A percentile compares a stretch with the other conserved stretches of the same genome.
Conservation (phyloP, 2,888 invertebrate genomes). For the Tolmerus cingulatus region DNA sequence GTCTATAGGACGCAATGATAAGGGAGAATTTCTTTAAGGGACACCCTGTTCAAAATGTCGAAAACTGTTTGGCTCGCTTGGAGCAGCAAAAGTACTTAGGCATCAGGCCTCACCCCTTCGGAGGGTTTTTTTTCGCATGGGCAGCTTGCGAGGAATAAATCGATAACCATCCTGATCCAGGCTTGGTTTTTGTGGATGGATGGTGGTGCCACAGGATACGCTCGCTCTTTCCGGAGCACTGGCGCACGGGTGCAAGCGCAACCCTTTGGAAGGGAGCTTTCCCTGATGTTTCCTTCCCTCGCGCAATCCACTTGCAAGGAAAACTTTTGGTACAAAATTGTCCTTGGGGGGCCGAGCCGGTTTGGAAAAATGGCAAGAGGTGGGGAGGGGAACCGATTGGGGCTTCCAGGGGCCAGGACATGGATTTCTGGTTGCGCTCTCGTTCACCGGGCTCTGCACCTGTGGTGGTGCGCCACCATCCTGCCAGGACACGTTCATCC, state of each 20-base stretch:
- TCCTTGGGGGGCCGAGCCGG: background rate
- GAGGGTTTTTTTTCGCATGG: constrained; percentile 6
- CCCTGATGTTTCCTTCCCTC: background rate
- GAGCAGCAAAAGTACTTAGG: background rate
- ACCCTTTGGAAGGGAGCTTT: constrained; percentile 8
- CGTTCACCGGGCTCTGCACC: background rate
- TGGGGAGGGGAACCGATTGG: background rate
- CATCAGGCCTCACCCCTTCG: constrained; percentile 12
- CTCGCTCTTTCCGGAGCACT: background rate
- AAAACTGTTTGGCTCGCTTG: background rate
- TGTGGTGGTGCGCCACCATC: background rate
- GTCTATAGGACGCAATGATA: background rate
- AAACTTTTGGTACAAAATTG: background rate
- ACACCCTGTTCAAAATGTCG: background rate
- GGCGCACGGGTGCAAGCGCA: background rate
- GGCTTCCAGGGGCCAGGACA: background rate
- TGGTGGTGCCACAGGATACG: background rate
- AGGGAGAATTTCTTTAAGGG: background rate
- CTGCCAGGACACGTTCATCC: constrained; percentile 18
- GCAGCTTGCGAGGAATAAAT: background rate
- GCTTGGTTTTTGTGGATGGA: background rate
- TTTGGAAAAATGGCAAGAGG: background rate
- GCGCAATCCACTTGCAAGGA: background rate
- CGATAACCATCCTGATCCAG: background rate
- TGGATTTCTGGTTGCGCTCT: background rate